Evolutionary conservation across 2,888 invertebrate species (phyloP).

Genomic region (Pterostichus madidus): DNA sequence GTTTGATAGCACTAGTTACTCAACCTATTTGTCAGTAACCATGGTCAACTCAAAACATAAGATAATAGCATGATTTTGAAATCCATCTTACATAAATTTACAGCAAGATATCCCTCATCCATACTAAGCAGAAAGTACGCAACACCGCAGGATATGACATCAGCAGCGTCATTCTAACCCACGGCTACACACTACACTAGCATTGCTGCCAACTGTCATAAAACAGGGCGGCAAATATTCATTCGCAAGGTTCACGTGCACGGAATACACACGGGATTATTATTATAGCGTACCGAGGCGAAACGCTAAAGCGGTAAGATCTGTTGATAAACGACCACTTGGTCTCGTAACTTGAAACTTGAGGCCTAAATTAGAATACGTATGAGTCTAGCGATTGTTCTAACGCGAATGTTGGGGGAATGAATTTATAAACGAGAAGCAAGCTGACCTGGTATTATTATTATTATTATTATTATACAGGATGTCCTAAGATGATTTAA

Average conservation of each 20-base stretch:
- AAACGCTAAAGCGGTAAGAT: slow-evolving; percentile 1
- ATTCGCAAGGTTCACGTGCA: neutral
- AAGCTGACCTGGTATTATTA: too few relatives aligned
- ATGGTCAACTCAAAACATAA: too few relatives aligned
- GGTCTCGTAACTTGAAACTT: neutral
- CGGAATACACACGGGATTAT: slow-evolving; percentile 3
- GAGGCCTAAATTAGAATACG: neutral
- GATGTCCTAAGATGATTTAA: too few relatives aligned
- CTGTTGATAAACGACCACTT: neutral
- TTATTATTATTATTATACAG: too few relatives aligned
- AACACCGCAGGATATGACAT: slow-evolving; percentile 19
- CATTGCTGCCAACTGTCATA: slow-evolving; percentile 41
- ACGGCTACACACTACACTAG: neutral
- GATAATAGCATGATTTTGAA: too few relatives aligned
- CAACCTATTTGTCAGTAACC: too few relatives aligned
- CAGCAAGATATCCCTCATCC: neutral
- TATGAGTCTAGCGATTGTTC: neutral
- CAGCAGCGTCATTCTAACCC: neutral
- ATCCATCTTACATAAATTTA: neutral
- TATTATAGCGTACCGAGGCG: neutral
- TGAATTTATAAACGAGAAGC: too few relatives aligned
- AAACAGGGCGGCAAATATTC: slow-evolving; percentile 8
- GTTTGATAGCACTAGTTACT: too few relatives aligned
- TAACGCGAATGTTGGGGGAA: neutral
- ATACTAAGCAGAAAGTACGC: slow-evolving; percentile 4